A percentile compares a stretch with the other conserved stretches of the same genome.
phyloP scores from a whole-genome alignment of 1,140 invertebrate genomes.

The Oryzaephilus surinamensis region DNA sequence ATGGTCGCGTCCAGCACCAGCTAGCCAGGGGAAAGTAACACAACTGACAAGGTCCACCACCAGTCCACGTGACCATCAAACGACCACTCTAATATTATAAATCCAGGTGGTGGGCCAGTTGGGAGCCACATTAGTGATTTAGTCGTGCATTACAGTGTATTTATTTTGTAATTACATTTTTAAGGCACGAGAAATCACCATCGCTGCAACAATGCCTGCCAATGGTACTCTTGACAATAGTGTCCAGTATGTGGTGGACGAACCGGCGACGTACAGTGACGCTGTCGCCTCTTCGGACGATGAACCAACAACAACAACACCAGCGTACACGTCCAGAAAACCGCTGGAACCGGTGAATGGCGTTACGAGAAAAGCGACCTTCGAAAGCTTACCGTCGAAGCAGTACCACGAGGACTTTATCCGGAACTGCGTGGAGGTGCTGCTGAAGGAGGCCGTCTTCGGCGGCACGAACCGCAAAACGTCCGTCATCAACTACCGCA shows the following conservation, averaged over 20 bases:
- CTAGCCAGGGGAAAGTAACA: too few species aligned
- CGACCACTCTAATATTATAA: too few species aligned
- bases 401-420: slow-evolving; percentile 60
- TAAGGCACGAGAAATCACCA: slow-evolving; percentile 15
- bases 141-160: too few species aligned
- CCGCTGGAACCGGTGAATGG: background rate
- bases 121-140: slow-evolving; percentile 12
- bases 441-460: slow-evolving; percentile 65
- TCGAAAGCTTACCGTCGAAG: slow-evolving; percentile 43
- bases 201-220: slow-evolving; percentile 24
- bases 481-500: slow-evolving; percentile 65
- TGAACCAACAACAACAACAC: slow-evolving; percentile 6
- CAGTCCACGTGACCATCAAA: slow-evolving; percentile 14
- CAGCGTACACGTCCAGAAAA: slow-evolving; percentile 1
- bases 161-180: too few species aligned
- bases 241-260: slow-evolving; percentile 14
- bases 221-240: slow-evolving; percentile 12
- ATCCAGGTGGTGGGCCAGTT: slow-evolving; percentile 9
- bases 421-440: slow-evolving; percentile 53
- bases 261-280: slow-evolving; percentile 21
- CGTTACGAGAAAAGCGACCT: too few species aligned
- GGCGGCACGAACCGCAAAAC: slow-evolving; percentile 54
- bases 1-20: too few species aligned
- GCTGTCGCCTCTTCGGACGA: slow-evolving; percentile 22
- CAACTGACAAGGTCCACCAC: too few species aligned